Evolutionary conservation across 1,140 invertebrate genomes (phyloP).

Genomic region (Hirudo medicinalis): DNA sequence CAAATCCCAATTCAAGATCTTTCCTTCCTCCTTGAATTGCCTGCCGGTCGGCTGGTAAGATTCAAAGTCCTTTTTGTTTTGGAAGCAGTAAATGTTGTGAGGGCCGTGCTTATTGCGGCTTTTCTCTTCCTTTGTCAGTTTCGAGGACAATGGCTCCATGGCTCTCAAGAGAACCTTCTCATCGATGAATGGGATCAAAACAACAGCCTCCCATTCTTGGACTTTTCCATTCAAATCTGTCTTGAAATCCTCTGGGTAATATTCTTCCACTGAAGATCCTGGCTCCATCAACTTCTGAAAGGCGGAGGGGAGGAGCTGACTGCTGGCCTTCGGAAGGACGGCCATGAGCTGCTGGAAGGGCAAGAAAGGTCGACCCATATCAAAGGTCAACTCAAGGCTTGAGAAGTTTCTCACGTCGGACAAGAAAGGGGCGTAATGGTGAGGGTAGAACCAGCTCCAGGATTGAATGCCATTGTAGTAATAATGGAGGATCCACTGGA

Average conservation of each 20-base stretch:
- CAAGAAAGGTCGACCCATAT: slow-evolving; percentile 71
- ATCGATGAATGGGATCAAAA: slow-evolving; percentile 90
- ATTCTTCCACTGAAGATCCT: slow-evolving; percentile 70
- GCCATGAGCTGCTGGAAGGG: slow-evolving; percentile 89
- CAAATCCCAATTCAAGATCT: slow-evolving; percentile 30
- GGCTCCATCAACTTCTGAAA: slow-evolving; percentile 58
- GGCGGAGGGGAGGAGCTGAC: slow-evolving; percentile 55
- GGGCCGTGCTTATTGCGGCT: slow-evolving; percentile 68
- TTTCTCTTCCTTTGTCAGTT: slow-evolving; percentile 58
- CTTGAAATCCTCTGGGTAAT: slow-evolving; percentile 76
- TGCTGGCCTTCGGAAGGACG: slow-evolving; percentile 69
- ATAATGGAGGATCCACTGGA: slow-evolving; percentile 92
- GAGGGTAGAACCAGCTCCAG: slow-evolving; percentile 90
- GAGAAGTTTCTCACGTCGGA: slow-evolving; percentile 74
- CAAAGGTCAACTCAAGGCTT: slow-evolving; percentile 51
- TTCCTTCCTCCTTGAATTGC: no score
- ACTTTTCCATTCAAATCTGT: slow-evolving; percentile 71
- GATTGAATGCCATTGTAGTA: slow-evolving; percentile 90
- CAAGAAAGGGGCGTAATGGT: slow-evolving; percentile 88
- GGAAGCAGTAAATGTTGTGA: slow-evolving; percentile 46
- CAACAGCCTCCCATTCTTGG: slow-evolving; percentile 93
- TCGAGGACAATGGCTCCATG: slow-evolving; percentile 56
- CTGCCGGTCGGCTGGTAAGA: no score
- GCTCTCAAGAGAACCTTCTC: slow-evolving; percentile 63
- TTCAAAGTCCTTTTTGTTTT: no score